Evolutionary conservation across 2,113 vertebrate species (phyloP), one percentile per base, ranked within the genome.

Genomic region (Lanius collurio): DNA sequence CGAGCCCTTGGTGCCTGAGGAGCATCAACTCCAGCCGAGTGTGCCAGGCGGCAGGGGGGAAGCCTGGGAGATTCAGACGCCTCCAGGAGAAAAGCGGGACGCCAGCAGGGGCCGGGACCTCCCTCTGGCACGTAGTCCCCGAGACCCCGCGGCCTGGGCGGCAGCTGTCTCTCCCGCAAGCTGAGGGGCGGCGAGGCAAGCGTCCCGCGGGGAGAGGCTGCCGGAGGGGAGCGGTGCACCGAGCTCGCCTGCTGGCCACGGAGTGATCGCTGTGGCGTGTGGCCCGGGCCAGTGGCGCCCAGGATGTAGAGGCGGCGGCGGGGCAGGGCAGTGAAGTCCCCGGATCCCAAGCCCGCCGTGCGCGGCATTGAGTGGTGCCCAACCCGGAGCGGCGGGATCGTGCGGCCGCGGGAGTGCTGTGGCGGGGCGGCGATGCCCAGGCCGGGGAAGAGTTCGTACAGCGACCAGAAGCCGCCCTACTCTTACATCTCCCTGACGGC

Each of bases 401-500:
- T 63, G 91, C 33, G 31, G 27, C 73, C 21, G 75, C 73, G 37
- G 26, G 30, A 95, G 41, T 52, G 69, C 77, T 76, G 57, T 41
- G 28, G 47, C 3, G 20, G 50, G 65, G 84, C n/a, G 55, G 94
- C 94, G 64, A 99, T 99, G 99, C 99, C 99, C 94, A 98, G 99
- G 89, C 99, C 99, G 13, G 99, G 99, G 63, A 99, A 99, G 96
- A 99, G 98, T 98, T 99, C 99, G 2, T 99, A 99, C 97, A 99
- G 99, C 95, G 99, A 99, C 97, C 99, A 99, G 95, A 99, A 99
- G 96, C 99, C 99, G 10, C 99, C 99, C 9, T 99, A 99, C 91
- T 99, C 99, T 16, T 99, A 99, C 93, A 99, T 99, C 89, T 99
- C 99, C 6, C 97, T 99, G 96, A 99, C 99, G 39, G 99, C 99